Evolutionary conservation across 2,113 vertebrate species (phyloP), one percentile per base, ranked within the genome.

Genomic region (Phocoena phocoena): DNA sequence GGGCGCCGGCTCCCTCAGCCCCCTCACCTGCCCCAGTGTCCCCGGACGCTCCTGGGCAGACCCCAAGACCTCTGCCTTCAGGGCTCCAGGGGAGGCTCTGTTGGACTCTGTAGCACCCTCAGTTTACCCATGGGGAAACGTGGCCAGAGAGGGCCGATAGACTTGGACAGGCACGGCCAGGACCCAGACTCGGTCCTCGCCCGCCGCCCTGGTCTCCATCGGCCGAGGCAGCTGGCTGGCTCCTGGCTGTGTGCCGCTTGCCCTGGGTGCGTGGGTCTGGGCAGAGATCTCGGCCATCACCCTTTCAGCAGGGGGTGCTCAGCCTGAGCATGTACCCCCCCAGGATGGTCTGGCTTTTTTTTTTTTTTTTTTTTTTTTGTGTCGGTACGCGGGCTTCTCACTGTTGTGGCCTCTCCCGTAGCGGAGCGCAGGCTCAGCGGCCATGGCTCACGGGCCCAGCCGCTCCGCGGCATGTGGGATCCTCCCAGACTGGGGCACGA

Each of bases 181-280:
- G 28, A 5, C 53, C 26, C 1, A 28, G 6, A 18, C 74, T 5
- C 0, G 65, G 2, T 25, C 77, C 67, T 47, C 0, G 13, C 18
- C 4, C 63, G 8, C 18, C 38, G 10, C 26, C n/a, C 33, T 2
- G 7, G 3, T 33, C 70, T 95, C n/a, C 0, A 0, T 0, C 1
- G 2, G 55, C 44, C 2, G 0, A 25, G 47, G 31, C 21, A 9
- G 21, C 12, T 1, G 5, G 25, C 28, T 50, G 21, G 33, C 18
- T 41, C 23, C 10, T 67, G 53, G 53, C 33, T 23, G 26, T 3
- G 8, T 0, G 18, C 10, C 20, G 5, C 38, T 47, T 1, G 3
- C 41, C 60, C 7, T 36, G n/a, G 38, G 11, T 0, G 2, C 5
- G 1, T 0, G 33, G 60, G 62, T 26, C 28, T 13, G 3, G 62